Conservation (phyloP, 2,113 vertebrate genomes). For the Gobiocypris rarus region DNA sequence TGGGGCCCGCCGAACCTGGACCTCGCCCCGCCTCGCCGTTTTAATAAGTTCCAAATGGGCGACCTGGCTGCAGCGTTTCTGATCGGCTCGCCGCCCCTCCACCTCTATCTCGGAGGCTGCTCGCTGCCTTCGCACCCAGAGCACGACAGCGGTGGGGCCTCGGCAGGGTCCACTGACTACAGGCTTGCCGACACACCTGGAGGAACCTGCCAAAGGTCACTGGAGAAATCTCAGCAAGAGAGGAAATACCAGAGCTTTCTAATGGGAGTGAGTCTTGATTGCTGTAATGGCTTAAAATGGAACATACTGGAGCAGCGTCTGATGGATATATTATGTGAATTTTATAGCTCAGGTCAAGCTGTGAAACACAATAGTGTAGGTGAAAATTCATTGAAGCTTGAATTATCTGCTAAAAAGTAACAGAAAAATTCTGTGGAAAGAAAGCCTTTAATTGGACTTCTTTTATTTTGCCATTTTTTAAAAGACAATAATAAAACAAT, state of each 20-base stretch:
- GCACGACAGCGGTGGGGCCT: background rate
- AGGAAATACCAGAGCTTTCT: constrained; percentile 42
- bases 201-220: constrained; percentile 42
- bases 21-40: constrained; percentile 59
- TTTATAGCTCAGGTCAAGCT: constrained; percentile 22
- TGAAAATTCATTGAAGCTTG: constrained; percentile 21
- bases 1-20: constrained; percentile 62
- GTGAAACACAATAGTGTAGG: constrained; percentile 34
- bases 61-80: constrained; percentile 42
- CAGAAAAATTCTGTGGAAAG: background rate
- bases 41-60: constrained; percentile 80
- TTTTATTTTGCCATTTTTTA: background rate
- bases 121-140: background rate
- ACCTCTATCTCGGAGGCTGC: constrained; percentile 1
- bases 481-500: background rate
- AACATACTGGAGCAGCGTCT: background rate
- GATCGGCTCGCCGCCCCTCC: constrained; percentile 8
- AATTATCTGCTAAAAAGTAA: constrained; percentile 24
- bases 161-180: background rate
- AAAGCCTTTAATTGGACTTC: background rate
- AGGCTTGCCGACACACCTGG: constrained; percentile 42
- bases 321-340: constrained; percentile 32
- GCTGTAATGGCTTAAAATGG: constrained; percentile 32
- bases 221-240: constrained; percentile 28
- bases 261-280: constrained; percentile 30